These are phyloP conservation scores for Amiota communis DNA, from an alignment of 2,888 invertebrate genomes.

Conservation along the genomic window DNA sequence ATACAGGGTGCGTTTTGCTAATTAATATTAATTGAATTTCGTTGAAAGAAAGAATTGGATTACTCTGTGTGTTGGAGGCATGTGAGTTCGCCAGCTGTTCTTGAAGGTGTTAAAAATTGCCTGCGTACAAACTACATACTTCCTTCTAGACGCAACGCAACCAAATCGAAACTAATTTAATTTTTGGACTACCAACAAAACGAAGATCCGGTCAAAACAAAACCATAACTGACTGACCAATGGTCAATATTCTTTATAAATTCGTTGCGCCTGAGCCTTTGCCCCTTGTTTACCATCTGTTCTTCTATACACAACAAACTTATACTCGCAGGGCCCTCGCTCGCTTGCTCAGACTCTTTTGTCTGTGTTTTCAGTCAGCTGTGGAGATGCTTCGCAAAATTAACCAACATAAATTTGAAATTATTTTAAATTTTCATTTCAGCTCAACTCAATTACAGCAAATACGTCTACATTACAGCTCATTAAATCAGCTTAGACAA, in stretches of 20 bases:
- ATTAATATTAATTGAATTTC: conserved; percentile 25
- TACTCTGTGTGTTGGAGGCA: conserved; percentile 1
- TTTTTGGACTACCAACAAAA: no score
- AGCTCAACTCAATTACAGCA: conserved; percentile 36
- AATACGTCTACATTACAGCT: not conserved
- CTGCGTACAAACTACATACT: not conserved
- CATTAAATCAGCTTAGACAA: conserved; percentile 31
- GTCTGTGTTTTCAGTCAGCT: no score
- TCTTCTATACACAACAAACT: no score
- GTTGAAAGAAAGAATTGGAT: not conserved
- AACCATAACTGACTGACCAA: not conserved
- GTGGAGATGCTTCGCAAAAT: not conserved
- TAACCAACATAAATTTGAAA: conserved; percentile 50
- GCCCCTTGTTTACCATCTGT: no score
- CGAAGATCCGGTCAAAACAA: no score
- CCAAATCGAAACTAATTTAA: not conserved
- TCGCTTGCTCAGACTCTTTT: no score
- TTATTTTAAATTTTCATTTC: conserved; percentile 44
- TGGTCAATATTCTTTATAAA: conserved; percentile 9
- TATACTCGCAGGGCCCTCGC: no score
- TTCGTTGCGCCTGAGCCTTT: not conserved
- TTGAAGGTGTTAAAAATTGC: conserved; percentile 50
- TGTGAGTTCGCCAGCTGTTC: conserved; percentile 44
- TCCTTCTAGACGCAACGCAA: not conserved
- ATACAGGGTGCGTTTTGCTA: conserved; percentile 8